These are phyloP conservation scores for Varanus komodoensis DNA, from an alignment of 2,113 vertebrate species.

Conservation along the genomic window DNA sequence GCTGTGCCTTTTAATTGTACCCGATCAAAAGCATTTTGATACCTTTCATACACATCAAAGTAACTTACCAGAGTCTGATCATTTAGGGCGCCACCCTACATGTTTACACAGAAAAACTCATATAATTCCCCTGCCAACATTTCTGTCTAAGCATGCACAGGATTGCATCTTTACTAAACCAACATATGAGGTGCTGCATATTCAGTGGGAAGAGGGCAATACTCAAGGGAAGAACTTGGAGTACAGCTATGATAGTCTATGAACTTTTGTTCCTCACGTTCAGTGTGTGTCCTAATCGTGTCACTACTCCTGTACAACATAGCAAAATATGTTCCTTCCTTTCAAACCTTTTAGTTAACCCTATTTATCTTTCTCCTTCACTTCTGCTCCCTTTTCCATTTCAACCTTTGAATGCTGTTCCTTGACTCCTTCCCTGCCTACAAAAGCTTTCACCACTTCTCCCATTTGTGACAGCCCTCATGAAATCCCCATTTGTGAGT, in stretches of 20 bases:
- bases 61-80: neutral
- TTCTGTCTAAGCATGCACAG: too few species aligned
- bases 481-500: neutral
- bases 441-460: neutral
- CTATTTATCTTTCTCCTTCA: neutral
- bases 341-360: neutral
- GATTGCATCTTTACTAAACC: too few species aligned
- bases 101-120: too few species aligned
- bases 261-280: neutral
- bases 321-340: neutral
- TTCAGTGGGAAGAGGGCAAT: neutral
- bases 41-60: neutral
- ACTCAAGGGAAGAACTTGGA: neutral
- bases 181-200: neutral
- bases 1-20: neutral
- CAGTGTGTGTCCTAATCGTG: neutral
- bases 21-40: rapidly evolving
- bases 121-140: too few species aligned
- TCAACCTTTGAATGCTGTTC: neutral
- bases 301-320: neutral
- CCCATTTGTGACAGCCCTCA: neutral
- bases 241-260: neutral
- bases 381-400: neutral
- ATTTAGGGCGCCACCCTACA: too few species aligned
- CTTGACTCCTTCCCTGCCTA: too few species aligned